Evolutionary conservation across 92 coral and sea anemone genomes (phyloP).

Genomic region (Galaxea fascicularis): DNA sequence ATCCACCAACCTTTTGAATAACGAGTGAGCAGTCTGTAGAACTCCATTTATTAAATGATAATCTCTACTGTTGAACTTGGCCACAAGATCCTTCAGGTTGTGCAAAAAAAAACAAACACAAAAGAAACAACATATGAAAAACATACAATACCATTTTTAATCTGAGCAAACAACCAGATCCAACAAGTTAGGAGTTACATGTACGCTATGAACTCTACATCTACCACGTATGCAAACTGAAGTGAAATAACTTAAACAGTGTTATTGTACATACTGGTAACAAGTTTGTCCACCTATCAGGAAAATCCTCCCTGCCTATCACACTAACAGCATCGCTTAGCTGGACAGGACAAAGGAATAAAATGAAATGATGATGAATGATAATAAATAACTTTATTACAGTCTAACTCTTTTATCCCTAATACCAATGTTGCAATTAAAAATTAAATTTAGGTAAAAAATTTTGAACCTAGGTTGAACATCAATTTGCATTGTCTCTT

Average conservation of each 20-base stretch:
- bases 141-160: background rate
- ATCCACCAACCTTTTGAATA: slow-evolving; percentile 85
- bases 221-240: background rate
- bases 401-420: too few species aligned
- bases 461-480: too few species aligned
- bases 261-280: slow-evolving; percentile 75
- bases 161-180: too few species aligned
- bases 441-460: too few species aligned
- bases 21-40: slow-evolving; percentile 94
- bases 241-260: background rate
- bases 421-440: too few species aligned
- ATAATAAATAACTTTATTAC: too few species aligned
- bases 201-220: too few species aligned
- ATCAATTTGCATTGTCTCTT: too few species aligned
- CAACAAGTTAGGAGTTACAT: too few species aligned
- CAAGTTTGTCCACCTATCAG: slow-evolving; percentile 86
- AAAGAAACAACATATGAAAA: background rate
- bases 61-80: slow-evolving; percentile 81
- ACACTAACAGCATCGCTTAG: slow-evolving; percentile 98
- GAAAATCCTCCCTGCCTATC: slow-evolving; percentile 98
- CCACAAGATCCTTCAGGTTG: slow-evolving; percentile 82
- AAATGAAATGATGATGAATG: too few species aligned
- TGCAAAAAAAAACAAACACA: background rate
- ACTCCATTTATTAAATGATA: slow-evolving; percentile 96
- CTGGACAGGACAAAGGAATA: slow-evolving; percentile 46